Percentiles rank a stretch among this genome's conserved stretches.
These are phyloP conservation scores for Nebria salina DNA, from an alignment of 2,888 invertebrate species.

Conservation along the genomic window DNA sequence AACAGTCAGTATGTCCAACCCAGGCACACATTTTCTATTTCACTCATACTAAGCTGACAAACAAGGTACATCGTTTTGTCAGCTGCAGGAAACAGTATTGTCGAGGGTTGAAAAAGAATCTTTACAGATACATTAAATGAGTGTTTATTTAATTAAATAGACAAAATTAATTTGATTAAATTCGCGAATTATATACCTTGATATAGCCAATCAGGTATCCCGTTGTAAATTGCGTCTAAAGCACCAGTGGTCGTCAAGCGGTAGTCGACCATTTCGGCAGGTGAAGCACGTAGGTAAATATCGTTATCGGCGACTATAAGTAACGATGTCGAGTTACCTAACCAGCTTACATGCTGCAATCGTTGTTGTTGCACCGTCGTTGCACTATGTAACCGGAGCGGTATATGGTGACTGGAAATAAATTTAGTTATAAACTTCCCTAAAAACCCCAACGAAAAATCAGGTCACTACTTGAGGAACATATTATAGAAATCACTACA, in stretches of 20 bases:
- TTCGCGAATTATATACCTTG: slow-evolving; percentile 72
- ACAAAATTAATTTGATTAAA: neutral
- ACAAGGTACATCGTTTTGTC: neutral
- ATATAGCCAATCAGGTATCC: slow-evolving; percentile 96
- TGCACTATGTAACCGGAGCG: slow-evolving; percentile 81
- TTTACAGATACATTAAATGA: too few relatives aligned
- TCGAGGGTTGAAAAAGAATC: neutral
- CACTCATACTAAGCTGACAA: neutral
- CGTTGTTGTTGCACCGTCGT: slow-evolving; percentile 75
- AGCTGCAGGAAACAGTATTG: neutral
- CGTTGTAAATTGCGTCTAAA: slow-evolving; percentile 88
- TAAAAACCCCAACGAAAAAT: slow-evolving; percentile 38
- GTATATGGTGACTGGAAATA: slow-evolving; percentile 79
- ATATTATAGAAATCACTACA: too few relatives aligned
- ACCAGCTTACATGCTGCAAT: slow-evolving; percentile 86
- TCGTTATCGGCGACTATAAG: slow-evolving; percentile 88
- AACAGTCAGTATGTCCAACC: neutral
- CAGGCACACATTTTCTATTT: neutral
- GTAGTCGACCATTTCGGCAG: slow-evolving; percentile 73
- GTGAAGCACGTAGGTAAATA: slow-evolving; percentile 82
- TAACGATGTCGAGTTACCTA: slow-evolving; percentile 80
- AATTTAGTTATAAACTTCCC: neutral
- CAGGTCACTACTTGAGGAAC: too few relatives aligned
- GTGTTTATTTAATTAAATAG: too few relatives aligned
- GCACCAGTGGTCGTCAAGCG: slow-evolving; percentile 80